Evolutionary conservation across 1,140 invertebrate genomes (phyloP).

Genomic region (Aplysia californica): DNA sequence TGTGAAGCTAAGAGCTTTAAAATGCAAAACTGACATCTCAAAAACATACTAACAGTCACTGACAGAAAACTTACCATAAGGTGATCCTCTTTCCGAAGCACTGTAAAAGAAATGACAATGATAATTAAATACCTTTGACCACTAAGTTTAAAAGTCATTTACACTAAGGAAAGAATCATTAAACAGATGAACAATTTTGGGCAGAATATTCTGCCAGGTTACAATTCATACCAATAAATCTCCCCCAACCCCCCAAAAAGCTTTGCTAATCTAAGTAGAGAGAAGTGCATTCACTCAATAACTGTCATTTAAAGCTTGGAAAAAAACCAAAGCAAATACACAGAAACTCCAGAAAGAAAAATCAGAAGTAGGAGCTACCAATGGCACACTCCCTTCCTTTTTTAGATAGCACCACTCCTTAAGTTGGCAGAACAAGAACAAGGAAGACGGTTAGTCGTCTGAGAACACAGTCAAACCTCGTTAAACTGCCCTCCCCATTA

Average conservation of each 20-base stretch:
- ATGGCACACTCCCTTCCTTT: too few relatives aligned
- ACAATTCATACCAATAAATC: neutral
- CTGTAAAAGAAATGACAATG: slow-evolving; percentile 35
- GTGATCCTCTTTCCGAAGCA: slow-evolving; percentile 50
- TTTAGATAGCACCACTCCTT: too few relatives aligned
- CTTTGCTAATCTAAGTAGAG: neutral
- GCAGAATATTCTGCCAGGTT: neutral
- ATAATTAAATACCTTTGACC: neutral
- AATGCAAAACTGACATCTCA: neutral
- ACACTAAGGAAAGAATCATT: neutral
- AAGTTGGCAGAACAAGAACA: too few relatives aligned
- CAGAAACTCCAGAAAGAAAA: too few relatives aligned
- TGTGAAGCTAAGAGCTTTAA: neutral
- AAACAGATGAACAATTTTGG: neutral
- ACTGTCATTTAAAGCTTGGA: too few relatives aligned
- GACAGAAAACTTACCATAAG: slow-evolving; percentile 44
- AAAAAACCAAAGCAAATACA: too few relatives aligned
- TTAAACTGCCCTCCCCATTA: too few relatives aligned
- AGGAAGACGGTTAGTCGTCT: too few relatives aligned
- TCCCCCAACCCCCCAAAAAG: neutral
- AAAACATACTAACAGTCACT: neutral
- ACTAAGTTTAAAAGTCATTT: neutral
- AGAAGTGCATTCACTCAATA: too few relatives aligned
- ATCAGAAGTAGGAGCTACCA: too few relatives aligned
- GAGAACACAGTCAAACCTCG: too few relatives aligned